phyloP scores from a whole-genome alignment of 1,140 invertebrate species.

The Drosophila kanapiae region DNA sequence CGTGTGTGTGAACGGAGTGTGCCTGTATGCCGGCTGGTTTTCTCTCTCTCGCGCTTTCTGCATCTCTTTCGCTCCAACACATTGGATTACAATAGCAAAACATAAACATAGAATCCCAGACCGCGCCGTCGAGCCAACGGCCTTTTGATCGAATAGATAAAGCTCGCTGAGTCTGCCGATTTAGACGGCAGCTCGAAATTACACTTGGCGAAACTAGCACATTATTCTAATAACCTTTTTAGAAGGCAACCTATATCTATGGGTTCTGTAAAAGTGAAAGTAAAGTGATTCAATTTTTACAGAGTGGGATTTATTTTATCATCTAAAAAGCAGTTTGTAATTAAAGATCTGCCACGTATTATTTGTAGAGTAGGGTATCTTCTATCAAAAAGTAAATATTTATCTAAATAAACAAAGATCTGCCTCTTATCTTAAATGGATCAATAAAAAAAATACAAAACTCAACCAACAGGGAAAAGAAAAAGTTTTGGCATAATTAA shows the following conservation, averaged over 20 bases:
- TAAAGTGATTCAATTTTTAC: background rate
- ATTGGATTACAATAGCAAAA: slow-evolving; percentile 41
- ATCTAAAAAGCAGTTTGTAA: too few species aligned
- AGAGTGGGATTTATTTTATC: too few species aligned
- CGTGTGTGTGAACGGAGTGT: slow-evolving; percentile 35
- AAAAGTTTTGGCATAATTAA: background rate
- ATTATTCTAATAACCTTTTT: background rate
- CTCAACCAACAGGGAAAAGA: background rate
- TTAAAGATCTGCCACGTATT: too few species aligned
- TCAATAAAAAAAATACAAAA: background rate
- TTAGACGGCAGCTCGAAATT: slow-evolving; percentile 19
- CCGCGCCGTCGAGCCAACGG: slow-evolving; percentile 26
- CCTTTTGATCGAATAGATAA: slow-evolving; percentile 34
- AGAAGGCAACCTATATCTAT: background rate
- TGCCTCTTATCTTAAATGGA: too few species aligned
- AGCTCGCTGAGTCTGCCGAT: slow-evolving; percentile 23
- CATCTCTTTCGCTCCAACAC: slow-evolving; percentile 14
- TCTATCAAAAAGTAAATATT: too few species aligned
- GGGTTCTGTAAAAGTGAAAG: background rate
- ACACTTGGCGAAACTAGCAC: slow-evolving; percentile 8
- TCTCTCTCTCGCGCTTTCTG: slow-evolving; percentile 27
- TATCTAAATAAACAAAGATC: too few species aligned
- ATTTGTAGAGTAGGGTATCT: too few species aligned
- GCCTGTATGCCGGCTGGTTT: slow-evolving; percentile 19
- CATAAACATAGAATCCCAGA: slow-evolving; percentile 53